These are phyloP conservation scores for Rotaria socialis DNA, from an alignment of 2,888 invertebrate genomes.

Conservation along the genomic window DNA sequence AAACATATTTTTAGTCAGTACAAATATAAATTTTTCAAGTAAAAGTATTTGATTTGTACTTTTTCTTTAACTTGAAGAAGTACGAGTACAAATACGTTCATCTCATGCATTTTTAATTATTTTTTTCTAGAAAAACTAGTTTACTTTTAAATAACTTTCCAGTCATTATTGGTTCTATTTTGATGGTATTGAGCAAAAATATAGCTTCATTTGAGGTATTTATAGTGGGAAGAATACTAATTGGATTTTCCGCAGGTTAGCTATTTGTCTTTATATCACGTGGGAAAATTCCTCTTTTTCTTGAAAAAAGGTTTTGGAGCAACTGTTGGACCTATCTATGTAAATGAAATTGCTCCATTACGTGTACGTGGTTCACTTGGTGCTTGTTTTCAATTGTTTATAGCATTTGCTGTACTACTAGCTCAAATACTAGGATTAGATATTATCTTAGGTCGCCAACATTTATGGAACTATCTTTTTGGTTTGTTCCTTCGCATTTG, in stretches of 20 bases:
- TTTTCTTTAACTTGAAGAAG: no score
- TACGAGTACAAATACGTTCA: no score
- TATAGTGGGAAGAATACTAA: conserved; percentile 90
- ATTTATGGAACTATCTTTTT: conserved; percentile 86
- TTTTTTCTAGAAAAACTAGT: conserved; percentile 72
- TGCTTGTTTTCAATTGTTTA: conserved; percentile 91
- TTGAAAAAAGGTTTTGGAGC: conserved; percentile 69
- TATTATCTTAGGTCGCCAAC: conserved; percentile 85
- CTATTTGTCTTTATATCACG: no score
- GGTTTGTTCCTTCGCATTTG: conserved; percentile 61
- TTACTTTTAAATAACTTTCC: conserved; percentile 60
- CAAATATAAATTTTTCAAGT: no score
- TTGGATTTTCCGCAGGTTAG: conserved; percentile 88
- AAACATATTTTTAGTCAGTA: no score
- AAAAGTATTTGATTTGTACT: no score
- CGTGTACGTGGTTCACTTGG: conserved; percentile 77
- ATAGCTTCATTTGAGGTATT: conserved; percentile 89
- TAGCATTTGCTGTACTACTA: conserved; percentile 84
- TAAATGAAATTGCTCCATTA: conserved; percentile 92
- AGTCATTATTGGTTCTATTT: neutral
- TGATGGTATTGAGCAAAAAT: conserved; percentile 91
- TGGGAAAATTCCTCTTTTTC: neutral
- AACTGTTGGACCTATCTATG: conserved; percentile 95
- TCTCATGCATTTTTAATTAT: no score
- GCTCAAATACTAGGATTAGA: conserved; percentile 92